phyloP scores from a whole-genome alignment of 2,888 invertebrate species.

The Acleris sparsana region DNA sequence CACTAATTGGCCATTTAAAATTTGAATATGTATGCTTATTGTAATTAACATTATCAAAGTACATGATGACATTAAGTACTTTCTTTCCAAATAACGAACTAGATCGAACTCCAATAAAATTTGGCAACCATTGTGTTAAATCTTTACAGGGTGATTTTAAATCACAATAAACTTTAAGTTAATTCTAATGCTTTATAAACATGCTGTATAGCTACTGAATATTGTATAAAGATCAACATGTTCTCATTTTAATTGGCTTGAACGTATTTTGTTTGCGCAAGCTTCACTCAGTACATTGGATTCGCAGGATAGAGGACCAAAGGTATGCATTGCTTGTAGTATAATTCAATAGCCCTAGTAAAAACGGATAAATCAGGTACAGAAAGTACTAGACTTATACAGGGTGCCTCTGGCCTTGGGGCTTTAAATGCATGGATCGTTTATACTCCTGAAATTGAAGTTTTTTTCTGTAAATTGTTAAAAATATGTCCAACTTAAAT shows the following conservation, averaged over 20 bases:
- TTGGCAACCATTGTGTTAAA: too few relatives aligned
- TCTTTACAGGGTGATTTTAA: too few relatives aligned
- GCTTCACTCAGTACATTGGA: constrained; percentile 79
- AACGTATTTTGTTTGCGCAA: constrained; percentile 81
- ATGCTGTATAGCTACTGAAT: constrained; percentile 11
- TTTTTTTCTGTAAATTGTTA: too few relatives aligned
- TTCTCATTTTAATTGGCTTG: constrained; percentile 81
- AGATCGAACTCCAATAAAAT: too few relatives aligned
- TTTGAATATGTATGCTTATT: constrained; percentile 36
- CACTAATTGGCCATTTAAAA: constrained; percentile 44
- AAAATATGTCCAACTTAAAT: too few relatives aligned
- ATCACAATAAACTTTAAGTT: too few relatives aligned
- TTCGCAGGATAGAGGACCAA: constrained; percentile 71
- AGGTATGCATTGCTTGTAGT: constrained; percentile 65
- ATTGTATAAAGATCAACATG: constrained; percentile 43
- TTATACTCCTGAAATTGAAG: too few relatives aligned
- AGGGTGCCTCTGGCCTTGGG: too few relatives aligned
- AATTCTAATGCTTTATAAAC: not conserved
- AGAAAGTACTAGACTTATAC: too few relatives aligned
- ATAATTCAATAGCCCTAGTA: not conserved
- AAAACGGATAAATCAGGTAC: too few relatives aligned
- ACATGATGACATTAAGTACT: not conserved
- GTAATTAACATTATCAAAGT: not conserved
- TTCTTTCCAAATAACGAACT: too few relatives aligned
- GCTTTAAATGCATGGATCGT: too few relatives aligned